Evolutionary conservation across 2,888 invertebrate genomes (phyloP).

Genomic region (Stictocephala bisonia): DNA sequence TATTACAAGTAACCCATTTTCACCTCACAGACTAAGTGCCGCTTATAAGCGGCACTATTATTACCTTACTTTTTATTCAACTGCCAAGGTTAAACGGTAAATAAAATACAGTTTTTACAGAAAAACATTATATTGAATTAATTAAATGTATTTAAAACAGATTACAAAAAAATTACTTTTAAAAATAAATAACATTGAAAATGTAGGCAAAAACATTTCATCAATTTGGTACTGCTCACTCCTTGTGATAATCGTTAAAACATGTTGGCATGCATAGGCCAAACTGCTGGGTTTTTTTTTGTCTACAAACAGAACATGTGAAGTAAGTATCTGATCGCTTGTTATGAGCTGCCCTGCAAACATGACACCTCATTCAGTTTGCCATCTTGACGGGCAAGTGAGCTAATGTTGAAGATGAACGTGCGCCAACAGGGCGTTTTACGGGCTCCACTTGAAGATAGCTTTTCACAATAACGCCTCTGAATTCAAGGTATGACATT

Average conservation of each 20-base stretch:
- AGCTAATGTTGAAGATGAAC: not conserved
- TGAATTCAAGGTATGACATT: constrained; percentile 21
- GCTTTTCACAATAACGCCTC: constrained; percentile 29
- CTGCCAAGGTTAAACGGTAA: too few relatives aligned
- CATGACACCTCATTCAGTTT: constrained; percentile 40
- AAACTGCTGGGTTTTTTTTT: constrained; percentile 23
- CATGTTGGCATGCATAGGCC: constrained; percentile 30
- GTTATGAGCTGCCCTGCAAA: constrained; percentile 25
- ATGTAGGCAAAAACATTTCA: too few relatives aligned
- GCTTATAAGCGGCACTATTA: too few relatives aligned
- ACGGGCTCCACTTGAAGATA: constrained; percentile 29
- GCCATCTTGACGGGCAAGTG: constrained; percentile 30
- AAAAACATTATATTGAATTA: too few relatives aligned
- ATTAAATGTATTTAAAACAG: too few relatives aligned
- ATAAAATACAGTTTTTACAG: too few relatives aligned
- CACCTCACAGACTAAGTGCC: too few relatives aligned
- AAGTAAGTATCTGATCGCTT: constrained; percentile 35
- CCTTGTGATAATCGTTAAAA: constrained; percentile 25
- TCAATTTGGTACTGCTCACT: not conserved
- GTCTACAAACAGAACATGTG: constrained; percentile 33
- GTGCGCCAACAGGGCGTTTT: constrained; percentile 7
- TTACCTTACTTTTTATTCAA: too few relatives aligned
- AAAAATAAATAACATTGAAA: too few relatives aligned
- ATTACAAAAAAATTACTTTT: too few relatives aligned
- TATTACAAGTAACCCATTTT: too few relatives aligned